phyloP scores from a whole-genome alignment of 2,888 invertebrate genomes.

The Lasioglossum zephyrum region DNA sequence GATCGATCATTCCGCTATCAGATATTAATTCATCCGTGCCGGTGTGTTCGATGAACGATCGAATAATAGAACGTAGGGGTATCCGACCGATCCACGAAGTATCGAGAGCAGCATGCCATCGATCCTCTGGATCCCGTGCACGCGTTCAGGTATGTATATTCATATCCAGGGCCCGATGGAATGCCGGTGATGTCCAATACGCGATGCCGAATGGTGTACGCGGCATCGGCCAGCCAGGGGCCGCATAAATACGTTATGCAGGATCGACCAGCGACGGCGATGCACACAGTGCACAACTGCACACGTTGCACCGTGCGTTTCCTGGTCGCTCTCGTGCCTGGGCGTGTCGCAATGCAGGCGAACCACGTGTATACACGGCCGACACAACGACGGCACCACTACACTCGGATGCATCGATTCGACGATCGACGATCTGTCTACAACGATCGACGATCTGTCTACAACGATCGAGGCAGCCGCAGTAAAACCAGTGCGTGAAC shows the following conservation, averaged over 20 bases:
- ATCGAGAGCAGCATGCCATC: slow-evolving; percentile 11
- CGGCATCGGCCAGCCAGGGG: slow-evolving; percentile 21
- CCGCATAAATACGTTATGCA: slow-evolving; percentile 24
- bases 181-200: slow-evolving; percentile 68
- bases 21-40: slow-evolving; percentile 9
- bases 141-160: slow-evolving; percentile 25
- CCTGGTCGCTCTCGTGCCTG: slow-evolving; percentile 71
- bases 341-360: slow-evolving; percentile 69
- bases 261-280: neutral
- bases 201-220: slow-evolving; percentile 55
- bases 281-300: neutral
- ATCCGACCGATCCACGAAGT: neutral
- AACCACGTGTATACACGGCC: slow-evolving; percentile 41
- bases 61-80: slow-evolving; percentile 4
- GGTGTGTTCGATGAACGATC: neutral
- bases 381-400: slow-evolving; percentile 16
- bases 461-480: neutral
- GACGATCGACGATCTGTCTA: neutral
- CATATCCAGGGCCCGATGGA: slow-evolving; percentile 54
- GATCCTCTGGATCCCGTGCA: slow-evolving; percentile 5
- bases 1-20: slow-evolving; percentile 6
- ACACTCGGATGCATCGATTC: neutral
- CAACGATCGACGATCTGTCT: neutral
- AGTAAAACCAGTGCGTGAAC: neutral
- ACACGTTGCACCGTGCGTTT: slow-evolving; percentile 64